These are phyloP conservation scores for Panulirus ornatus DNA, from an alignment of 1,140 invertebrate genomes.

Conservation along the genomic window DNA sequence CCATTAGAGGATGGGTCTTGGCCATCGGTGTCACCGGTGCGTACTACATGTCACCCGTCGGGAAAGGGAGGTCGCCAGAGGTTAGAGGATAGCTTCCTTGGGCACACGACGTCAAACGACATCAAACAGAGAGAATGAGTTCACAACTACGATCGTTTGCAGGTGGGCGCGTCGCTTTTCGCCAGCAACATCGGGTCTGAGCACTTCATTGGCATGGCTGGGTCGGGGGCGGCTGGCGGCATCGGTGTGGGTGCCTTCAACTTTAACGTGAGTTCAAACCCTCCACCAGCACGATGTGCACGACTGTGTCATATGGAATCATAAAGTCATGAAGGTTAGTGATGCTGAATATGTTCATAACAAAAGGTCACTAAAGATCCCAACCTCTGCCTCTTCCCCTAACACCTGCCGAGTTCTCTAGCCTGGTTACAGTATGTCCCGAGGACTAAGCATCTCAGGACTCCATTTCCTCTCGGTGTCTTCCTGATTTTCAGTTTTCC, in stretches of 20 bases:
- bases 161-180: conserved; percentile 81
- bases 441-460: background rate
- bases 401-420: background rate
- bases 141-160: background rate
- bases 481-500: too few species aligned
- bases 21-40: too few species aligned
- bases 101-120: too few species aligned
- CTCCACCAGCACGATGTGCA: too few species aligned
- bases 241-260: conserved; percentile 81
- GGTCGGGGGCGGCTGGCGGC: conserved; percentile 79
- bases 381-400: background rate
- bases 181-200: conserved; percentile 82
- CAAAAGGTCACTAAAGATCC: background rate
- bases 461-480: too few species aligned
- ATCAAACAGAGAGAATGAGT: too few species aligned
- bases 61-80: too few species aligned
- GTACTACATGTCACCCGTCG: too few species aligned
- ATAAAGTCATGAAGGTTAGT: background rate
- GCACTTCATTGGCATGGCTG: conserved; percentile 82
- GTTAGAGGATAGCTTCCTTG: too few species aligned
- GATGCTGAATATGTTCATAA: background rate
- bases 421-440: background rate
- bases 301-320: background rate
- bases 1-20: too few species aligned
- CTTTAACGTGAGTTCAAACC: conserved; percentile 80